Evolutionary conservation across 1,140 invertebrate species (phyloP).

Genomic region (Bombus superbus): DNA sequence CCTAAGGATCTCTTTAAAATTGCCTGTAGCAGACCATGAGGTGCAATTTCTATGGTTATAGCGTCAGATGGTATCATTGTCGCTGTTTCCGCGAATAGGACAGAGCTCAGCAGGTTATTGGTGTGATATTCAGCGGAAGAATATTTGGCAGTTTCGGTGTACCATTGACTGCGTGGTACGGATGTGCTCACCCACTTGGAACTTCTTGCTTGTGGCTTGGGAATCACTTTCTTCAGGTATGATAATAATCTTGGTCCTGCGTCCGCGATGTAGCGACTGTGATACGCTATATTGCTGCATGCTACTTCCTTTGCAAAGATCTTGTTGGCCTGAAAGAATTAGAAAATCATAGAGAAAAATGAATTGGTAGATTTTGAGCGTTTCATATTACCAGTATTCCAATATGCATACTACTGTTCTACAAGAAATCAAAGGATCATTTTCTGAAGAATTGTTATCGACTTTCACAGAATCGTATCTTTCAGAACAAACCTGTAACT

Average conservation of each 20-base stretch:
- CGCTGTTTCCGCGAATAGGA: slow-evolving; percentile 93
- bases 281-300: slow-evolving; percentile 88
- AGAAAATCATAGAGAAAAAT: neutral
- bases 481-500: slow-evolving; percentile 78
- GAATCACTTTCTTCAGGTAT: slow-evolving; percentile 89
- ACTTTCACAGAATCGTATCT: neutral
- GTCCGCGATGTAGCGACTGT: slow-evolving; percentile 86
- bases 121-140: slow-evolving; percentile 97
- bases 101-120: slow-evolving; percentile 93
- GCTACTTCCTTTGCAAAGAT: slow-evolving; percentile 90
- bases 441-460: neutral
- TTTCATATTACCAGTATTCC: too few relatives aligned
- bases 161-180: slow-evolving; percentile 90
- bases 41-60: slow-evolving; percentile 92
- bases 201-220: slow-evolving; percentile 87
- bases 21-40: slow-evolving; percentile 89
- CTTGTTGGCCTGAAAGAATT: slow-evolving; percentile 84
- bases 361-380: too few relatives aligned
- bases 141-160: slow-evolving; percentile 85
- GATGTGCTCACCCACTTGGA: slow-evolving; percentile 94
- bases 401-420: too few relatives aligned
- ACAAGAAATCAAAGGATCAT: too few relatives aligned
- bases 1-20: slow-evolving; percentile 85
- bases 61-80: slow-evolving; percentile 90
- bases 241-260: slow-evolving; percentile 88